These are phyloP conservation scores for Mobula birostris DNA, from an alignment of 2,113 vertebrate species.

Conservation along the genomic window DNA sequence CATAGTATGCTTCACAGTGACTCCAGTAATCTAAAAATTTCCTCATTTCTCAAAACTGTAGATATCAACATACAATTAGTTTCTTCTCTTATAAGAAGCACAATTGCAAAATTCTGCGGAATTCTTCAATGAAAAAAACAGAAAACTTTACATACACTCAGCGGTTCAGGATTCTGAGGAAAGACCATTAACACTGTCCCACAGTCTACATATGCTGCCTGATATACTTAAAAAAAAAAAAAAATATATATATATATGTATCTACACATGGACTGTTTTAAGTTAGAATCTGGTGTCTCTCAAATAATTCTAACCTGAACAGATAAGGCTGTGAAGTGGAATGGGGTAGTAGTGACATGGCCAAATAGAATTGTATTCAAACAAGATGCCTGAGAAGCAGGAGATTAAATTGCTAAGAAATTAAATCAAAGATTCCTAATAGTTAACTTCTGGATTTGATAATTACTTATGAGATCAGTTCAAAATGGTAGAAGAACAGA, in stretches of 20 bases:
- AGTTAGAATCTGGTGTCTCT: background rate
- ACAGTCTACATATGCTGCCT: no score
- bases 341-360: no score
- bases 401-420: background rate
- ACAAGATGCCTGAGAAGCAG: background rate
- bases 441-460: background rate
- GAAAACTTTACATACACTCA: no score
- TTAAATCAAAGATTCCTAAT: background rate
- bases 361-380: background rate
- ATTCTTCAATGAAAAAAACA: no score
- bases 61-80: background rate
- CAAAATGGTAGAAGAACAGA: no score
- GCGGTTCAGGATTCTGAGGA: no score
- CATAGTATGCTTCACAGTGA: background rate
- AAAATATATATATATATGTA: no score
- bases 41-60: background rate
- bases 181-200: no score
- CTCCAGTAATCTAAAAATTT: background rate
- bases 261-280: background rate
- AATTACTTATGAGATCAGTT: background rate
- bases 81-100: background rate
- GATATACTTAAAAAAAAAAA: no score
- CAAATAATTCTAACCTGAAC: background rate
- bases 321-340: background rate
- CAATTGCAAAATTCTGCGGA: background rate